phyloP scores from a whole-genome alignment of 2,113 vertebrate genomes.

The Gorsachius goisagi region DNA sequence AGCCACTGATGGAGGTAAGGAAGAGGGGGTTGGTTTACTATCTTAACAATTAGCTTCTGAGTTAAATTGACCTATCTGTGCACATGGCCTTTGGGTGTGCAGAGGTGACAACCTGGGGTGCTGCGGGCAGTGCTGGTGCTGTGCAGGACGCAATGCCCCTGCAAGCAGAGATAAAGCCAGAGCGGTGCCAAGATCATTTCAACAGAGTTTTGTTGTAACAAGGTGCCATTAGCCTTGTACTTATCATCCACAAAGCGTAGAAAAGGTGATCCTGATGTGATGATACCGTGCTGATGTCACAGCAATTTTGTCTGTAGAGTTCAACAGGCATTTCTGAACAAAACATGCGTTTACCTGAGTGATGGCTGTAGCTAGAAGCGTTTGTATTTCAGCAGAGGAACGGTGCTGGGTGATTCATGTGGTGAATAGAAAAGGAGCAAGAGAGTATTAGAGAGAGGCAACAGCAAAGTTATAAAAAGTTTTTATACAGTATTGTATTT shows the following conservation, averaged over 20 bases:
- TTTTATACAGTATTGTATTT: background rate
- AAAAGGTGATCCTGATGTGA: background rate
- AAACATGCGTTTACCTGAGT: accelerated
- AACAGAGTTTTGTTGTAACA: background rate
- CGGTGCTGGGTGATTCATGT: background rate
- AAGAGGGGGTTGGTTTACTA: background rate
- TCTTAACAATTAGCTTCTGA: background rate
- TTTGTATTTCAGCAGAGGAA: background rate
- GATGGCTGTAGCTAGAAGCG: background rate
- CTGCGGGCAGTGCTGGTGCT: background rate
- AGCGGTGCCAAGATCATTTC: accelerated
- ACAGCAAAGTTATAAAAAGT: background rate
- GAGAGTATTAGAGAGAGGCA: background rate
- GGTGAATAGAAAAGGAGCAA: background rate
- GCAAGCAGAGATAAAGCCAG: background rate
- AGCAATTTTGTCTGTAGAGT: background rate
- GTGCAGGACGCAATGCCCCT: accelerated
- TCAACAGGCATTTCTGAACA: accelerated
- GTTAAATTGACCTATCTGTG: background rate
- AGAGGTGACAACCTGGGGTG: background rate
- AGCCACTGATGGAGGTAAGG: background rate
- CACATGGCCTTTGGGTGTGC: accelerated
- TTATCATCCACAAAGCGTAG: background rate
- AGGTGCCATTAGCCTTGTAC: too few relatives aligned
- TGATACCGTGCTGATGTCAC: accelerated